These are phyloP conservation scores for Xyrichtys novacula DNA, from an alignment of 2,797 vertebrate genomes.

Conservation along the genomic window DNA sequence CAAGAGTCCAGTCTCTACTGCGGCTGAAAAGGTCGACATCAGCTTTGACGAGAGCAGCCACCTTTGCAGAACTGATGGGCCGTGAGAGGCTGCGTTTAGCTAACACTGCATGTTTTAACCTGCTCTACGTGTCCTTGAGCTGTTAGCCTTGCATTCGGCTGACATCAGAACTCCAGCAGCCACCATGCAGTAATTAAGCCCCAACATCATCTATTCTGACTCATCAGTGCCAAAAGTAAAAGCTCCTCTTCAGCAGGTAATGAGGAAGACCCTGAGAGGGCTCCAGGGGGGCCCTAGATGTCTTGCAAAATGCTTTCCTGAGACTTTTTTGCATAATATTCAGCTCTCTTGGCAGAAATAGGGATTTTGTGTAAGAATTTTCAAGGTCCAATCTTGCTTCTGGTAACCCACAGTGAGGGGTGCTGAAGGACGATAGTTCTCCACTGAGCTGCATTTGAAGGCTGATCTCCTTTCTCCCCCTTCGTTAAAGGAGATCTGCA, in stretches of 20 bases:
- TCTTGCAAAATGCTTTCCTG: slow-evolving; percentile 31
- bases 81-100: slow-evolving; percentile 27
- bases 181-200: slow-evolving; percentile 69
- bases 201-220: slow-evolving; percentile 66
- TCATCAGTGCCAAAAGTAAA: slow-evolving; percentile 66
- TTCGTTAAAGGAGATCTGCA: slow-evolving; percentile 52
- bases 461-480: too few relatives aligned
- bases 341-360: slow-evolving; percentile 65
- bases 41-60: slow-evolving; percentile 47
- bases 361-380: slow-evolving; percentile 63
- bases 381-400: slow-evolving; percentile 51
- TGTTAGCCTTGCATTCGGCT: slow-evolving; percentile 48
- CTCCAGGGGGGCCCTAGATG: slow-evolving; percentile 36
- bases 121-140: slow-evolving; percentile 69
- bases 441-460: slow-evolving; percentile 37
- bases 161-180: slow-evolving; percentile 51
- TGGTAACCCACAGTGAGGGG: slow-evolving; percentile 51
- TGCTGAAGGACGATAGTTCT: slow-evolving; percentile 45
- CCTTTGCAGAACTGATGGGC: slow-evolving; percentile 49
- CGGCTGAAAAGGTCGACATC: slow-evolving; percentile 39
- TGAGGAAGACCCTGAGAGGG: slow-evolving; percentile 59
- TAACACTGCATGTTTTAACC: slow-evolving; percentile 54
- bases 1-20: background rate
- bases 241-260: slow-evolving; percentile 67
- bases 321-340: slow-evolving; percentile 67